Percentiles rank a stretch among this genome's conserved stretches.
phyloP scores from a whole-genome alignment of 2,797 vertebrate species.

The Acrossocheilus fasciatus region DNA sequence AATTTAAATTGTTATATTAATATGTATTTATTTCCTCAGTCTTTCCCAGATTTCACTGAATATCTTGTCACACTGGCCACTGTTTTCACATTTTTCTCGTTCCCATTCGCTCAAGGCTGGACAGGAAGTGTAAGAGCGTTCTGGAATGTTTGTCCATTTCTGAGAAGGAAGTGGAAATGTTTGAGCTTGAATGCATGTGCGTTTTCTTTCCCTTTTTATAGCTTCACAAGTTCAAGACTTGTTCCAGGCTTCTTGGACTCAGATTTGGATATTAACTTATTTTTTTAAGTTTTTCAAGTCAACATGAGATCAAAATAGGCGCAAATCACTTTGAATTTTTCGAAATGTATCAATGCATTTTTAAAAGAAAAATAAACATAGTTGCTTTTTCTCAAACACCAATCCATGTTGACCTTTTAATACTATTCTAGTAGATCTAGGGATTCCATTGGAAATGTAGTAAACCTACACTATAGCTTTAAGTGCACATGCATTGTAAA shows the following conservation, averaged over 20 bases:
- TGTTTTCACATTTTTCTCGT: background rate
- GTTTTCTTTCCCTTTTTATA: background rate
- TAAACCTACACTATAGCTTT: slow-evolving; percentile 13
- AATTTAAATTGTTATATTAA: background rate
- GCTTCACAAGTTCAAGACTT: background rate
- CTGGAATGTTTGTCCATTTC: slow-evolving; percentile 42
- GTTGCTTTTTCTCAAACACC: background rate
- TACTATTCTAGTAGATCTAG: background rate
- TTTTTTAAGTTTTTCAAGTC: background rate
- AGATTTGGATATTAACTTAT: background rate
- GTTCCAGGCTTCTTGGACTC: background rate
- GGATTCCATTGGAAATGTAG: slow-evolving; percentile 13
- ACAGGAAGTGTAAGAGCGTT: slow-evolving; percentile 47
- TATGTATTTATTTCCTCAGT: background rate
- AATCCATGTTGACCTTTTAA: background rate
- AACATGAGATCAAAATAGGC: background rate
- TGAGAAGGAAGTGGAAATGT: slow-evolving; percentile 29
- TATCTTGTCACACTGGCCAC: slow-evolving; percentile 4
- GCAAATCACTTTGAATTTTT: background rate
- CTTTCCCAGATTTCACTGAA: background rate
- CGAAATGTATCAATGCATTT: background rate
- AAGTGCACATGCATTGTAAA: background rate
- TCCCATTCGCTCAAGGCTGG: background rate
- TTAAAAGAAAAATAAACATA: background rate
- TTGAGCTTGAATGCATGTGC: slow-evolving; percentile 20